Base-by-base conservation (phyloP, 2,888 invertebrate genomes). In the Sycophila texana region DNA sequence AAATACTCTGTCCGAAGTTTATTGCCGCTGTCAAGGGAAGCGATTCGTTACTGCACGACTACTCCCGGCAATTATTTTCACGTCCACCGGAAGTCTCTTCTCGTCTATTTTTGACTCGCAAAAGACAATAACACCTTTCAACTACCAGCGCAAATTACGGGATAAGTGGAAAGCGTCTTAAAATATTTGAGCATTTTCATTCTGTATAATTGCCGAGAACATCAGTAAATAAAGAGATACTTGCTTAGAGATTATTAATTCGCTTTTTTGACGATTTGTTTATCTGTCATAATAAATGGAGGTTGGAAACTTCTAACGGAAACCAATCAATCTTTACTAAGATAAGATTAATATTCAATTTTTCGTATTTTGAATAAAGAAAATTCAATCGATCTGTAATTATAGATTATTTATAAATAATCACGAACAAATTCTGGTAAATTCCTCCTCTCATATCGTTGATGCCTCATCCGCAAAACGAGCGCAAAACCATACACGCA, bases 1-100 rank as follows among this genome's bases (percentile, higher is more conserved):
- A 86, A 87, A 85, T 84, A 84, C 84, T 82, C 80, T 74, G 22
- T 12, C 81, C 79, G 73, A 78, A 84, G 83, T 88, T 88, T 86
- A 88, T 86, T 86, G 84, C 86, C 81, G 83, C 83, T 85, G 87
- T 87, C 85, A 82, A 79, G 82, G 74, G 82, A 82, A 85, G 84
- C 85, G 84, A 87, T 88, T 87, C 86, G 87, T 86, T 87, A 84
- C 85, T 83, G 53, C 71, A 22, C 47, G 14, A 61, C 61, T 75
- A 30, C 61, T 66, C 73, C 58, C n/a, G 51, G 71, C 76, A 74
- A 81, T 81, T 78, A 81, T 81, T 72, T 79, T 51, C 58, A 57
- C 75, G 70, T 79, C 70, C 65, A 73, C 39, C 49, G 22, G 20
- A 53, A 68, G 49, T 71, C 47, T 53, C 51, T 20, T 55, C 58